Percentiles rank a stretch among this genome's conserved stretches.
These are phyloP conservation scores for Bos taurus DNA, from an alignment of 2,113 vertebrate genomes.

Conservation along the genomic window ARS-UCD2.0 NC_037328.1:80654501-80655000, in stretches of 20 bases:
- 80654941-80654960: not conserved
- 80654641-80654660: not conserved
- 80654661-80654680: conserved; percentile 1
- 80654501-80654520: too few species aligned
- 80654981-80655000: not conserved
- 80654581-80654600: not conserved
- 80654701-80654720: not conserved
- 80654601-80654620: not conserved
- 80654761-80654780: not conserved
- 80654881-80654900: not conserved
- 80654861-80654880: not conserved
- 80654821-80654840: not conserved
- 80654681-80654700: not conserved
- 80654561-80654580: not conserved
- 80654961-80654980: conserved; percentile 10
- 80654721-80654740: not conserved
- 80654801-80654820: not conserved
- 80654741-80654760: not conserved
- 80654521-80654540: too few species aligned
- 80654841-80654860: not conserved
- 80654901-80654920: not conserved
- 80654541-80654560: too few species aligned
- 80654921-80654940: not conserved
- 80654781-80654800: not conserved
- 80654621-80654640: not conserved